Percentiles rank a stretch among this genome's conserved stretches.
Evolutionary conservation across 2,888 invertebrate species (phyloP).

Genomic region (Teleiodes luculella): DNA sequence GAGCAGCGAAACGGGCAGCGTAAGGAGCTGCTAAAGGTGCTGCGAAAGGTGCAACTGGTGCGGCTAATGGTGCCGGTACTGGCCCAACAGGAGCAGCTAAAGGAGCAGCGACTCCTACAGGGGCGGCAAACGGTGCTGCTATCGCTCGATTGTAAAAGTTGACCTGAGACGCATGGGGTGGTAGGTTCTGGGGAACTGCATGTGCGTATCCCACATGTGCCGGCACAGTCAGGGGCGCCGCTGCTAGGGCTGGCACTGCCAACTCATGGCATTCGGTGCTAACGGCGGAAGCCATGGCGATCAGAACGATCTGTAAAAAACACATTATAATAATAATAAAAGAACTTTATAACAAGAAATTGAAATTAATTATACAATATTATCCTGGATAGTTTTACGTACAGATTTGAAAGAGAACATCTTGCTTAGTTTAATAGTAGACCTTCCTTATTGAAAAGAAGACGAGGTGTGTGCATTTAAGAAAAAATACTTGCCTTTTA

Average conservation of each 20-base stretch:
- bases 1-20: background rate
- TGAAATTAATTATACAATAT: background rate
- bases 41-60: slow-evolving; percentile 31
- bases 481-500: slow-evolving; percentile 62
- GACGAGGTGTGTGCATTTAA: slow-evolving; percentile 60
- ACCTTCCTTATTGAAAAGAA: slow-evolving; percentile 70
- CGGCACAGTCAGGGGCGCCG: slow-evolving; percentile 71
- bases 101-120: slow-evolving; percentile 35
- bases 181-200: slow-evolving; percentile 80
- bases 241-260: slow-evolving; percentile 52
- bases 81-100: slow-evolving; percentile 35
- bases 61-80: slow-evolving; percentile 38
- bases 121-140: slow-evolving; percentile 33
- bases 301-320: slow-evolving; percentile 59
- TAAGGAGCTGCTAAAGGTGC: slow-evolving; percentile 30
- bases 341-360: background rate
- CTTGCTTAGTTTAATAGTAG: slow-evolving; percentile 56
- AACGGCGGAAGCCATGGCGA: slow-evolving; percentile 58
- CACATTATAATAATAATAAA: background rate
- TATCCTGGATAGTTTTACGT: slow-evolving; percentile 32
- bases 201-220: slow-evolving; percentile 78
- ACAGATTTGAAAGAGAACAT: slow-evolving; percentile 76
- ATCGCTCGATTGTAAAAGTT: slow-evolving; percentile 73
- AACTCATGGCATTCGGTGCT: slow-evolving; percentile 59
- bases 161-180: slow-evolving; percentile 80